Base-by-base conservation (phyloP, 1,140 invertebrate genomes). In the Achatina immaculata region DNA sequence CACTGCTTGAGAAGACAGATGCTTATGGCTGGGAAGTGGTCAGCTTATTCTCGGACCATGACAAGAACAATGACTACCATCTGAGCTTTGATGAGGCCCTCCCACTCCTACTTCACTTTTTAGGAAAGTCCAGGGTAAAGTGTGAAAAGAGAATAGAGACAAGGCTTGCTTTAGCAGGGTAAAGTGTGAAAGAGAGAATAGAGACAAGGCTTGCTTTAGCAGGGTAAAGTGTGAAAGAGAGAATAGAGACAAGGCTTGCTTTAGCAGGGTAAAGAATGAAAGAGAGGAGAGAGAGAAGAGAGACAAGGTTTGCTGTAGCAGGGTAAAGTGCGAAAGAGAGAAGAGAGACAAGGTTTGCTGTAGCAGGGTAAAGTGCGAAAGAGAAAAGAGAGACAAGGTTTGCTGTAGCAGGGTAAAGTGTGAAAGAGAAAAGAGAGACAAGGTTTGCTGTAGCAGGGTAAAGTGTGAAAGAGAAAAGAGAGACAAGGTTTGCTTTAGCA, bases 1-100 rank as follows among this genome's bases (percentile, higher is more conserved):
- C 6, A 31, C 6, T 75, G 16, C 1, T 7, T 9, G 48, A 55
- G 34, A 55, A 75, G n/a, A 16, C 38, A 34, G 45, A 34, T 36
- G 1, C 40, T 24, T 34, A 9, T 55, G 48, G 73, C 21, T 55
- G 45, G 45, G 40, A 75, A 34, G 36, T 36, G 34, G 45, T 75
- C 11, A 34, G 36, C 28, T 3, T 75, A 2, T 75, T 75, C 55
- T 34, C 31, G 3, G 45, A 36, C 21, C 34, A n/a, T 75, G 73
- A 75, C 31, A 51, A 38, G 36, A 48, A 75, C 55, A 48, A 34
- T 2, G 73, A 75, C 38, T 40, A 55, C 36, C 34, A 51, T 55
- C 36, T 75, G n/a, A 75, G 73, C 36, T 36, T 75, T 7, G 73
- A 75, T 31, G 73, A 75, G 36, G 73, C 73, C 9, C 45, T 36